Evolutionary conservation across 2,113 vertebrate genomes (phyloP).

Genomic region (Cryptomyrus ogoouensis): DNA sequence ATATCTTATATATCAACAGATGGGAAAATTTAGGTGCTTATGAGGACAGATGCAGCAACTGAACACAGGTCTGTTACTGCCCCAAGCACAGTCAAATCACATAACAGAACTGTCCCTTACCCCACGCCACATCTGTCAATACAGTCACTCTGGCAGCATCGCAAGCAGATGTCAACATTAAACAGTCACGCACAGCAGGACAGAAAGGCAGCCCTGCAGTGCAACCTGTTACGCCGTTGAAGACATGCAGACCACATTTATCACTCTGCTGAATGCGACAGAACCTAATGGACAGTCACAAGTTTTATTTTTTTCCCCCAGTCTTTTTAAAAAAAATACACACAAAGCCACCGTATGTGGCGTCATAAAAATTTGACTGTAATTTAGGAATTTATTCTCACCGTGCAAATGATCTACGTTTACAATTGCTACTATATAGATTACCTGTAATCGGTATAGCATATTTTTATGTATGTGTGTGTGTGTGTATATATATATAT

Average conservation of each 20-base stretch:
- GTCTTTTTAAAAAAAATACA: not conserved
- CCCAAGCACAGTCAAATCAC: not conserved
- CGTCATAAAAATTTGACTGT: not conserved
- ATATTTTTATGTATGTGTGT: not conserved
- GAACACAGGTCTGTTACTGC: not conserved
- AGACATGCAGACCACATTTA: not conserved
- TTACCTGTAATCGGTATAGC: not conserved
- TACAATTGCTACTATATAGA: not conserved
- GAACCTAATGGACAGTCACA: not conserved
- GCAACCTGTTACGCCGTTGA: not conserved
- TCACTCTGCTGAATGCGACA: not conserved
- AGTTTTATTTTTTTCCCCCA: not conserved
- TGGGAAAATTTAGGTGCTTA: not conserved
- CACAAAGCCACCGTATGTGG: not conserved
- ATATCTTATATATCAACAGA: not conserved
- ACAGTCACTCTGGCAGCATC: not conserved
- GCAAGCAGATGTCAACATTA: not conserved
- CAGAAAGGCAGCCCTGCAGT: not conserved
- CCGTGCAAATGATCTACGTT: not conserved
- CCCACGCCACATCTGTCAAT: not conserved
- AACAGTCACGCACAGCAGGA: not conserved
- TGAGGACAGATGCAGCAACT: not conserved
- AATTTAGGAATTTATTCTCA: not conserved
- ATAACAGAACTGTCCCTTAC: not conserved
- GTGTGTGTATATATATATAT: too few species aligned